Evolutionary conservation across 1,140 invertebrate genomes (phyloP).

Genomic region (Rhynchophorus ferrugineus): DNA sequence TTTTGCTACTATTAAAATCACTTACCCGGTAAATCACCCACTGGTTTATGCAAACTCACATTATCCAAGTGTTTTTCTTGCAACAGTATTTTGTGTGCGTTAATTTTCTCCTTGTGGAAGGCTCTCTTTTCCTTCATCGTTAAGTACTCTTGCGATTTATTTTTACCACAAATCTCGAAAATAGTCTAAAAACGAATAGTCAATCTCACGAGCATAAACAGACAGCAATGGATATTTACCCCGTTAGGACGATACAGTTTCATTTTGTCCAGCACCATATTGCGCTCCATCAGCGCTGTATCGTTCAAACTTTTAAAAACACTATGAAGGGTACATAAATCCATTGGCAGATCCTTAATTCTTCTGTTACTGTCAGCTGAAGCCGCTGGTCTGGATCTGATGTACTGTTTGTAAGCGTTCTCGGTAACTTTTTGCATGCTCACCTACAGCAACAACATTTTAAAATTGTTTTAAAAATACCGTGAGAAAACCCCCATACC

Average conservation of each 20-base stretch:
- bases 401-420: constrained; percentile 89
- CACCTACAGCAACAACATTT: constrained; percentile 43
- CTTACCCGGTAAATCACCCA: constrained; percentile 6
- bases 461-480: constrained; percentile 3
- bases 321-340: constrained; percentile 51
- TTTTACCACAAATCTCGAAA: constrained; percentile 82
- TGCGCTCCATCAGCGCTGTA: constrained; percentile 34
- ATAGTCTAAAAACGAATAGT: constrained; percentile 66
- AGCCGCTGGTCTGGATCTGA: constrained; percentile 75
- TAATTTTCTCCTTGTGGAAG: constrained; percentile 55
- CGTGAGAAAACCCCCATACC: constrained; percentile 45
- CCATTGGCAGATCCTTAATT: constrained; percentile 59
- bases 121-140: constrained; percentile 66
- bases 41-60: constrained; percentile 21
- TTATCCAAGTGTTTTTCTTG: constrained; percentile 42
- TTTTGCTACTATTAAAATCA: too few relatives aligned
- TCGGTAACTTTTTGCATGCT: constrained; percentile 68
- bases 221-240: constrained; percentile 49
- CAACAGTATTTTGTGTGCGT: constrained; percentile 40
- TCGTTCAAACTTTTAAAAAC: constrained; percentile 42
- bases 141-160: constrained; percentile 63
- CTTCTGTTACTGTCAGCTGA: constrained; percentile 83
- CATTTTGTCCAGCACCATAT: constrained; percentile 65
- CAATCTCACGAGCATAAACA: background rate
- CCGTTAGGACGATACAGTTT: constrained; percentile 76